These are phyloP conservation scores for Cecropterus lyciades DNA, from an alignment of 1,140 invertebrate genomes.

Conservation along the genomic window DNA sequence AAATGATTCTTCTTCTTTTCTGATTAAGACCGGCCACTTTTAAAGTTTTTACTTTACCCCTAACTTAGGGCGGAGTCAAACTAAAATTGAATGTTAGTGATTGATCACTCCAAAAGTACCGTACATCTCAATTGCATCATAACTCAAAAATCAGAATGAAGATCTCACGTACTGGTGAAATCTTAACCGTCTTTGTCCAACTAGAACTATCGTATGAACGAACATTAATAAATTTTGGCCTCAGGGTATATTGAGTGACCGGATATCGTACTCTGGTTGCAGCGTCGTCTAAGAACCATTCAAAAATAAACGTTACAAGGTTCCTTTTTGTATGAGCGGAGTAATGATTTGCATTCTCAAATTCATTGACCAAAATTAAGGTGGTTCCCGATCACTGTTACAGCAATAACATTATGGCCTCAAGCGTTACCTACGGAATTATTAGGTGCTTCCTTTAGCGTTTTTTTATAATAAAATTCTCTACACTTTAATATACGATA, in stretches of 20 bases:
- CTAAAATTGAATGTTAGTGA: slow-evolving; percentile 12
- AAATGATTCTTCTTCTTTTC: too few species aligned
- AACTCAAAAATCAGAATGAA: slow-evolving; percentile 53
- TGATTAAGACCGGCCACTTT: too few species aligned
- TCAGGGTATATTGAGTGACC: slow-evolving; percentile 52
- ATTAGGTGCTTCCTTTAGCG: slow-evolving; percentile 39
- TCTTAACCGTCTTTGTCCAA: slow-evolving; percentile 54
- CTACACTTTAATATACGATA: slow-evolving; percentile 31
- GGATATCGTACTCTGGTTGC: slow-evolving; percentile 52
- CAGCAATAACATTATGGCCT: slow-evolving; percentile 57
- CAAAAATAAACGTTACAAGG: not conserved
- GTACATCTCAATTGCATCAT: slow-evolving; percentile 47
- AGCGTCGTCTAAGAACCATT: slow-evolving; percentile 15
- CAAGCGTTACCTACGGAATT: slow-evolving; percentile 49
- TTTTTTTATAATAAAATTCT: slow-evolving; percentile 35
- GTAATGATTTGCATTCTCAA: slow-evolving; percentile 60
- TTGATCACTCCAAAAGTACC: slow-evolving; percentile 27
- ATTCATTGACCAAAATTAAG: slow-evolving; percentile 68
- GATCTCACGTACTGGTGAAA: slow-evolving; percentile 49
- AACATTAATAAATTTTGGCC: slow-evolving; percentile 63
- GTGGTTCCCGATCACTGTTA: slow-evolving; percentile 57
- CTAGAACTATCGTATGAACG: slow-evolving; percentile 55
- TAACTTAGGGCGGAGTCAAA: slow-evolving; percentile 6
- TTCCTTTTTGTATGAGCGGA: slow-evolving; percentile 12
- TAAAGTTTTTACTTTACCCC: not conserved